A percentile compares a stretch with the other conserved stretches of the same genome.
Evolutionary conservation across 2,888 invertebrate genomes (phyloP).

Genomic region (Phalera bucephala): DNA sequence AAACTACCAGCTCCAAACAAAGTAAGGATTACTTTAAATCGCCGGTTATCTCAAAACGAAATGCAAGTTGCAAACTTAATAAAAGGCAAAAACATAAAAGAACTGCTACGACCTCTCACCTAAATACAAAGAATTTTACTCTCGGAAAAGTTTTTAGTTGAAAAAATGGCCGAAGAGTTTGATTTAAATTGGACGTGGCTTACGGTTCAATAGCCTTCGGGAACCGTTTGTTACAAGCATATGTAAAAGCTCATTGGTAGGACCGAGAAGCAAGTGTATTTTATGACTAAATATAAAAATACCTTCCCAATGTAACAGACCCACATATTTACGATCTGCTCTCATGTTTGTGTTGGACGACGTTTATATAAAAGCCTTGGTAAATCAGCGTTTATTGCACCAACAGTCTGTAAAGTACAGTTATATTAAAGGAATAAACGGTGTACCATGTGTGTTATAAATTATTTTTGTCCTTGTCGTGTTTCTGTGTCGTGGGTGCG

Average conservation of each 20-base stretch:
- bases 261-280: conserved; percentile 56
- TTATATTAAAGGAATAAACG: too few relatives aligned
- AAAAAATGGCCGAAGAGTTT: conserved; percentile 2
- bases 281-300: conserved; percentile 66
- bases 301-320: conserved; percentile 42
- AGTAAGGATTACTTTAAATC: conserved; percentile 16
- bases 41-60: conserved; percentile 10
- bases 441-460: too few relatives aligned
- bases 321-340: conserved; percentile 45
- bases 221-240: conserved; percentile 8
- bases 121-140: conserved; percentile 11
- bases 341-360: conserved; percentile 37
- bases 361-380: conserved; percentile 24
- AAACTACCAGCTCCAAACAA: conserved; percentile 6
- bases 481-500: too few relatives aligned
- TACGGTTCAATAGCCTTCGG: not conserved
- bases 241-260: conserved; percentile 23
- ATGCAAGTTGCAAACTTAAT: conserved; percentile 4
- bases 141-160: conserved; percentile 8
- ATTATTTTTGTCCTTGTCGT: too few relatives aligned
- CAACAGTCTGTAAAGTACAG: too few relatives aligned
- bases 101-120: conserved; percentile 13
- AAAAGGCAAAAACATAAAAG: conserved; percentile 4
- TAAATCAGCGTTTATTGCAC: conserved; percentile 26
- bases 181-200: conserved; percentile 10